These are phyloP conservation scores for Acanthococcus lagerstroemiae DNA, from an alignment of 2,888 invertebrate species.

Conservation along the genomic window DNA sequence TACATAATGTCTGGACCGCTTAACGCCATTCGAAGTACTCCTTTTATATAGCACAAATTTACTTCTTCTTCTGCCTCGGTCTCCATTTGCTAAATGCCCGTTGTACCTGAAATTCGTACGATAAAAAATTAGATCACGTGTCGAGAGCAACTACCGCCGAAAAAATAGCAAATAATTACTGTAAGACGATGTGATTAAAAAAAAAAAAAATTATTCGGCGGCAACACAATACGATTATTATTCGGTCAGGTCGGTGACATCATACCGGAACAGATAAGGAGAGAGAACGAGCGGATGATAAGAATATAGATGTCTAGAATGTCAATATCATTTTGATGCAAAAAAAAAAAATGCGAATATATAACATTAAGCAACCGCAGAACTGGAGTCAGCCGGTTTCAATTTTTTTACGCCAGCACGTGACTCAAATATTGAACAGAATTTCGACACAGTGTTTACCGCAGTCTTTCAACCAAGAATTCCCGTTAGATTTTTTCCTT, in stretches of 20 bases:
- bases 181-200: not conserved
- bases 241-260: not conserved
- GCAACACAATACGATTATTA: not conserved
- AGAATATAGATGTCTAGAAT: not conserved
- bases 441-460: too few species aligned
- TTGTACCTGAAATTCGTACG: conserved; percentile 63
- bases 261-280: too few species aligned
- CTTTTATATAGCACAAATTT: conserved; percentile 86
- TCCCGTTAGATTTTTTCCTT: too few species aligned
- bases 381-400: not conserved
- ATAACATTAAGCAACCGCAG: too few species aligned
- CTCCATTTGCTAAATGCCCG: conserved; percentile 85
- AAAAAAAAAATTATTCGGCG: not conserved
- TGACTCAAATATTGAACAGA: too few species aligned
- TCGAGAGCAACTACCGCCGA: not conserved
- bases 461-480: too few species aligned
- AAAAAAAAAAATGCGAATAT: not conserved
- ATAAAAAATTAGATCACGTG: not conserved
- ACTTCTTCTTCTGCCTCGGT: conserved; percentile 83
- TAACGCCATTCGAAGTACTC: conserved; percentile 80
- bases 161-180: not conserved
- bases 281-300: too few species aligned
- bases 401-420: not conserved
- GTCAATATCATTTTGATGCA: not conserved
- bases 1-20: conserved; percentile 87